Evolutionary conservation across 2,888 invertebrate species (phyloP).

Genomic region (Molanna angustata): DNA sequence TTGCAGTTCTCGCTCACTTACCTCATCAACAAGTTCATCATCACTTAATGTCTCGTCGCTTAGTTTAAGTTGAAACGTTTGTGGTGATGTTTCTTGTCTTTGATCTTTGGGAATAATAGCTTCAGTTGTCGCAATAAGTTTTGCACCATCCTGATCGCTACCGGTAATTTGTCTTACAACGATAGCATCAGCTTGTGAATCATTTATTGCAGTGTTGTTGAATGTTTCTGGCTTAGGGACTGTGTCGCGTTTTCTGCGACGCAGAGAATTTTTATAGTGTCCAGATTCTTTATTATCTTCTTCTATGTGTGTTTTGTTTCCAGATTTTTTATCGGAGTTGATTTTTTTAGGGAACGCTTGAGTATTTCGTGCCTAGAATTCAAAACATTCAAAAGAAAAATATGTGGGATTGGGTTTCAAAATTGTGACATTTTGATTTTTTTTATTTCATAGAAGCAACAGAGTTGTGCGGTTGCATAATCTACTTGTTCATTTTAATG

Average conservation of each 20-base stretch:
- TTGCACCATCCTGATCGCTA: constrained; percentile 9
- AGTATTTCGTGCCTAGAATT: constrained; percentile 28
- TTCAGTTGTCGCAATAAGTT: constrained; percentile 19
- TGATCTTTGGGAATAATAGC: constrained; percentile 19
- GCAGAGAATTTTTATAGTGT: constrained; percentile 27
- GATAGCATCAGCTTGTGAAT: constrained; percentile 27
- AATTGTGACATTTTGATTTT: no score
- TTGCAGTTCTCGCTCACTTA: constrained; percentile 16
- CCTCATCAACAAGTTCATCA: constrained; percentile 12
- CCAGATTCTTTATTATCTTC: constrained; percentile 17
- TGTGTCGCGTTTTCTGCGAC: constrained; percentile 17
- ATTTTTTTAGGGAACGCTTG: constrained; percentile 23
- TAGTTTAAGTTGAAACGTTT: constrained; percentile 19
- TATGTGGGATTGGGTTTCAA: no score
- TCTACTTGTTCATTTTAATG: no score
- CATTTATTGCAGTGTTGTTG: constrained; percentile 11
- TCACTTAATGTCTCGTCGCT: not conserved
- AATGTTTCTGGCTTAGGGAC: not conserved
- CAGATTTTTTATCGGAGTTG: constrained; percentile 12
- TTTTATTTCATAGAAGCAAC: no score
- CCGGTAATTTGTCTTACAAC: constrained; percentile 26
- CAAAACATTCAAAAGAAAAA: constrained; percentile 13
- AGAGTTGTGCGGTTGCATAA: no score
- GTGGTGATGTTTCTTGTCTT: constrained; percentile 24
- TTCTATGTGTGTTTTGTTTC: constrained; percentile 2